Base-by-base conservation (phyloP, 1,140 invertebrate species). In the Andricus grossulariae region DNA sequence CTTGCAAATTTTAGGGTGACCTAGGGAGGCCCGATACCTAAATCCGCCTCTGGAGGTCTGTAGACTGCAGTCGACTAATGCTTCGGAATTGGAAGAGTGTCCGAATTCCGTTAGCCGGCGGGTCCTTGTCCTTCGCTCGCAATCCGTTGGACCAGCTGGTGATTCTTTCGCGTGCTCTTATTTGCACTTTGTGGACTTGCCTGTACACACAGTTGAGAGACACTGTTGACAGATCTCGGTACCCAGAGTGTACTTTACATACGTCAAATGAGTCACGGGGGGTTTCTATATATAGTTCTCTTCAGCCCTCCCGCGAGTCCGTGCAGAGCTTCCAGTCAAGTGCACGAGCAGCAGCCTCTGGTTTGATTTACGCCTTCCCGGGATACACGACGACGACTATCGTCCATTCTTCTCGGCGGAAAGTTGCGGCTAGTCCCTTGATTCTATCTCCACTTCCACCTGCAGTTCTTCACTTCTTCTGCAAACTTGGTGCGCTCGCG, bases 291-390 rank as follows among this genome's bases (percentile, higher is more conserved):
- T 87, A 87, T 87, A 87, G 82, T 77, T 71, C 72, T 76, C 52
- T 54, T 54, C 78, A 70, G 71, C 78, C 79, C 84, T 82, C 84
- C 84, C 80, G 84, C 85, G 82, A 87, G 83, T 85, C 79, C 74
- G 75, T 87, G 84, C 57, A 32, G 11, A 32, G 11, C 86, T 87
- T 87, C 86, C 87, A 87, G 85, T 87, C 85, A 87, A 87, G 85
- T 87, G 85, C 86, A 66, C 57, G 57, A 66, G 25, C 25, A 32
- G 25, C 57, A 86, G 84, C 80, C 84, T 85, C 25, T 83, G 81
- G 81, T 87, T 87, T 87, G 86, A 88, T 87, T 88, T 88, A 87
- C 83, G 82, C 82, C 80, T 83, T 87, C 81, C 85, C 85, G 83
- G 80, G 85, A 81, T 85, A 85, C 81, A 32, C 25, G n/a, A n/a